phyloP scores from a whole-genome alignment of 2,797 vertebrate species.

The Discoglossus pictus region DNA sequence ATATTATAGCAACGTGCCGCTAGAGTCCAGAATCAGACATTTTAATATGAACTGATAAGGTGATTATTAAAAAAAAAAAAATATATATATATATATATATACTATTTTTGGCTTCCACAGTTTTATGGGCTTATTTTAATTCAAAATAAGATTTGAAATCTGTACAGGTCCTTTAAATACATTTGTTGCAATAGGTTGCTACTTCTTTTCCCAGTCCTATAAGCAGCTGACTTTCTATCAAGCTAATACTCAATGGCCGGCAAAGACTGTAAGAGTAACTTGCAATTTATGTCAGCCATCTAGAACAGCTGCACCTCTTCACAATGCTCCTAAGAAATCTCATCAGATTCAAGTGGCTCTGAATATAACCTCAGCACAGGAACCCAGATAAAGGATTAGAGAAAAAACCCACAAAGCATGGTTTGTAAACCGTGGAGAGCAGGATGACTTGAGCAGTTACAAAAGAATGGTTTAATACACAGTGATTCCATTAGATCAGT shows the following conservation, averaged over 20 bases:
- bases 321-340: constrained; percentile 45
- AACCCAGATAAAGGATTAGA: constrained; percentile 24
- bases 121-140: too few species aligned
- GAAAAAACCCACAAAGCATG: constrained; percentile 3
- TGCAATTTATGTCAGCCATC: constrained; percentile 37
- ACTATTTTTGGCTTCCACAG: too few species aligned
- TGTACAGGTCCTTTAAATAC: neutral
- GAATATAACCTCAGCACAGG: constrained; percentile 28
- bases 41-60: too few species aligned
- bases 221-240: constrained; percentile 6
- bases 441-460: constrained; percentile 27
- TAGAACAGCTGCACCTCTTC: constrained; percentile 38
- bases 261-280: constrained; percentile 15
- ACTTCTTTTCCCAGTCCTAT: neutral
- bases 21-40: too few species aligned
- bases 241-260: neutral
- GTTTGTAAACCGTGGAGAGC: constrained; percentile 27
- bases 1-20: too few species aligned
- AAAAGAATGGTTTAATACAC: constrained; percentile 7
- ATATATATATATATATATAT: too few species aligned
- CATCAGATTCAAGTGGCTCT: constrained; percentile 54
- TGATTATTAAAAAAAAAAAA: too few species aligned
- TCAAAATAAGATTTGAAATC: too few species aligned
- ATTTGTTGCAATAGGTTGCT: neutral
- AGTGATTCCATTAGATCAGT: constrained; percentile 22